These are phyloP conservation scores for Drosophila conformis DNA, from an alignment of 2,888 invertebrate species.

Conservation along the genomic window DNA sequence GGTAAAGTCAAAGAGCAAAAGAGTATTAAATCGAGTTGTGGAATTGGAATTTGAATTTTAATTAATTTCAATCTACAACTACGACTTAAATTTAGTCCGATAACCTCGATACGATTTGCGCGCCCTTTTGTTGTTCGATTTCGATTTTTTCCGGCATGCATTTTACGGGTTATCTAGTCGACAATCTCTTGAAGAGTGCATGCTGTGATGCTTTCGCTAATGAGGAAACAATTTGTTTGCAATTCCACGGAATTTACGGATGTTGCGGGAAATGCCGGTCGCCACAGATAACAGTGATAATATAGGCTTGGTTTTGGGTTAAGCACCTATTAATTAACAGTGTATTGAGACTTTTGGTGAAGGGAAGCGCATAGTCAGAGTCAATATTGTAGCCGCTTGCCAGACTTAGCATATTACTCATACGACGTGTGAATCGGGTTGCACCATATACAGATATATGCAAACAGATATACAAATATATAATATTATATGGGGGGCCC, in stretches of 20 bases:
- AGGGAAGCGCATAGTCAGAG: conserved; percentile 1
- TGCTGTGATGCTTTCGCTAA: conserved; percentile 24
- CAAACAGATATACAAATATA: background rate
- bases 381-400: background rate
- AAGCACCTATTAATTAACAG: conserved; percentile 27
- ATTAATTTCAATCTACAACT: background rate
- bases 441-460: conserved; percentile 11
- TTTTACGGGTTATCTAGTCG: background rate
- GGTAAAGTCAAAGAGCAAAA: background rate
- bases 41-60: background rate
- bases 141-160: no score
- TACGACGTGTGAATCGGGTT: conserved; percentile 46
- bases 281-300: conserved; percentile 26
- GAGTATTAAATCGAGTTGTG: background rate
- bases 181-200: conserved; percentile 1
- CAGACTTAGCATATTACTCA: conserved; percentile 41
- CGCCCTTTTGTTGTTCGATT: no score
- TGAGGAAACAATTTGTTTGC: conserved; percentile 62
- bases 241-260: conserved; percentile 21
- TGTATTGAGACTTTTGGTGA: conserved; percentile 2
- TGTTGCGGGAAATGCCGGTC: conserved; percentile 12
- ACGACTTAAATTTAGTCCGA: background rate
- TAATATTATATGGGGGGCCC: conserved; percentile 39
- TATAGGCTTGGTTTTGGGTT: background rate
- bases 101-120: conserved; percentile 12